phyloP scores from a whole-genome alignment of 1,140 invertebrate genomes.

The Atopsyche davidsoni region DNA sequence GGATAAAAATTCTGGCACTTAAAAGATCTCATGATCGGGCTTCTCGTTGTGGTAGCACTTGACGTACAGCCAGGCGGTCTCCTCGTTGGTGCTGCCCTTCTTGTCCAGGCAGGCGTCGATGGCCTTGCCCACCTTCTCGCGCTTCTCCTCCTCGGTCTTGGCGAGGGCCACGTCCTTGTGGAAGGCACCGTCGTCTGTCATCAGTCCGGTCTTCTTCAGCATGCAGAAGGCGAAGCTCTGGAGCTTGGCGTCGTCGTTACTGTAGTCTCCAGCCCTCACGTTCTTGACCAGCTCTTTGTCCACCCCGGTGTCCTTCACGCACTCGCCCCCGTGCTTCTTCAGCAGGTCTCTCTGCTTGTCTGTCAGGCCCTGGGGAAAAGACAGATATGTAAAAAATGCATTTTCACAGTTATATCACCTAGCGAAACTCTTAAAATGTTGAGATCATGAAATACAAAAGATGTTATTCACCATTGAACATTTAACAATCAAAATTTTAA shows the following conservation, averaged over 20 bases:
- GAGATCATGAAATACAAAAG: too few species aligned
- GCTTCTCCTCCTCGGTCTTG: conserved; percentile 7
- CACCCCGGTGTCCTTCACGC: conserved; percentile 10
- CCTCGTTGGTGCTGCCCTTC: conserved; percentile 1
- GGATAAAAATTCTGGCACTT: too few species aligned
- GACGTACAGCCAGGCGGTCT: conserved; percentile 14
- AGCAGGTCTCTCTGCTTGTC: conserved; percentile 15
- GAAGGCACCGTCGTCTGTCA: conserved; percentile 14
- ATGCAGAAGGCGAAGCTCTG: conserved; percentile 16
- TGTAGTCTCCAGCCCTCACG: conserved; percentile 12
- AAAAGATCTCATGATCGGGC: conserved; percentile 15
- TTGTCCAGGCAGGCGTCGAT: conserved; percentile 16
- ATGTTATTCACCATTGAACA: too few species aligned
- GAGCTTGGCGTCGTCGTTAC: conserved; percentile 14
- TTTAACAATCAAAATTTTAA: too few species aligned
- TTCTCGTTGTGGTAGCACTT: conserved; percentile 21
- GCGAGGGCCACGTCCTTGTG: conserved; percentile 17
- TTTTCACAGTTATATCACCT: background rate
- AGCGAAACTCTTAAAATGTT: too few species aligned
- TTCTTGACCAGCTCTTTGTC: conserved; percentile 14
- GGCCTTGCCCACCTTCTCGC: conserved; percentile 13
- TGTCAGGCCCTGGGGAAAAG: conserved; percentile 15
- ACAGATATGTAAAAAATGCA: background rate
- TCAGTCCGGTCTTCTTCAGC: conserved; percentile 13
- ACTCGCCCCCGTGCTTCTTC: conserved; percentile 3